phyloP scores from a whole-genome alignment of 2,797 vertebrate genomes.

The Bovichtus variegatus region DNA sequence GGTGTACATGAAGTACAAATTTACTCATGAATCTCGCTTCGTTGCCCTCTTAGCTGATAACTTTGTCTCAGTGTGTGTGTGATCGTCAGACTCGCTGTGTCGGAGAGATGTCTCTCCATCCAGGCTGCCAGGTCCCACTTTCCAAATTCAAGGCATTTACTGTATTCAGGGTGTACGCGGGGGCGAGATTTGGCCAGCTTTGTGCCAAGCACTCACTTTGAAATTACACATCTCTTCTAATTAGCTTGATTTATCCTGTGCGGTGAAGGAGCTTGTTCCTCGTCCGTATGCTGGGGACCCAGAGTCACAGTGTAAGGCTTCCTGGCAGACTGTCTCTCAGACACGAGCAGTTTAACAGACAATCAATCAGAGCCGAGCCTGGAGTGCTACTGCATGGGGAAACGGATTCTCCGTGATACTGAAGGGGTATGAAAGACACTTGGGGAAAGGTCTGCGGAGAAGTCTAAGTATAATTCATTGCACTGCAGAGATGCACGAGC shows the following conservation, averaged over 20 bases:
- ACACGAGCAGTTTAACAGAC: conserved; percentile 59
- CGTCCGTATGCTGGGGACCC: conserved; percentile 11
- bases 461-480: conserved; percentile 42
- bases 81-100: conserved; percentile 26
- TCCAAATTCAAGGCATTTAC: conserved; percentile 32
- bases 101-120: conserved; percentile 25
- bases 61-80: conserved; percentile 17
- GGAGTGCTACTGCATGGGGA: conserved; percentile 55
- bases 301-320: conserved; percentile 58
- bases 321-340: conserved; percentile 66
- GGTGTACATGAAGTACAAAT: conserved; percentile 46
- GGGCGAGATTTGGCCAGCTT: conserved; percentile 35
- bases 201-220: conserved; percentile 50
- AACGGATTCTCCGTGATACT: conserved; percentile 49
- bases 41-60: conserved; percentile 33
- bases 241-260: conserved; percentile 53
- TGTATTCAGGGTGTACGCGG: conserved; percentile 25
- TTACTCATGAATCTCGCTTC: conserved; percentile 26
- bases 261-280: conserved; percentile 13
- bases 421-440: conserved; percentile 51
- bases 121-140: conserved; percentile 32
- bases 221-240: conserved; percentile 58
- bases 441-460: conserved; percentile 52
- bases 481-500: conserved; percentile 39
- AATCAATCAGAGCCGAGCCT: conserved; percentile 70